Evolutionary conservation across 1,140 invertebrate species (phyloP), one percentile per base, ranked within the genome.

Genomic region (Elysia chlorotica): DNA sequence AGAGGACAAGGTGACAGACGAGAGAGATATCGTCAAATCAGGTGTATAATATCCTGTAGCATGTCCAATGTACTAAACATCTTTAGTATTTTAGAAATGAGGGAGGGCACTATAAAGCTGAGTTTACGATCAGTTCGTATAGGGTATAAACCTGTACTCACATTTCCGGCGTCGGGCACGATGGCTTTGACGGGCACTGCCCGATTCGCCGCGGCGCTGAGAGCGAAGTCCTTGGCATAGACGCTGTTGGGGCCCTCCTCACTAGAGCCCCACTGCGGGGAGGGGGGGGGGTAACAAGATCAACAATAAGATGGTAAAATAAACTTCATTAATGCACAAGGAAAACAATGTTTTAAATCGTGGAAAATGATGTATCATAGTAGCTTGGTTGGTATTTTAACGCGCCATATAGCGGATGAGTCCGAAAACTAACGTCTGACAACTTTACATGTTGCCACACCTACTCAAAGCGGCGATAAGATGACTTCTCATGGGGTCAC

Each of bases 221-320:
- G 65, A 2, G 66, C 68, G 61, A 74, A 83, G 67, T 83, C 81
- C 35, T 83, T 83, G 54, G 74, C 77, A 65, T 83, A 80, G 2
- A 83, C 67, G 17, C 78, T 76, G 23, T 74, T 74, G 19, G 74
- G 70, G 37, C 77, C 78, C 28, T 77, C 67, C 0, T 71, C 54
- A 59, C 80, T 77, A 23, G 70, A 66, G 14, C 81, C 81, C 66
- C 81, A 79, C 81, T 83, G 65, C n/a, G n/a, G n/a, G n/a, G n/a
- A n/a, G n/a, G n/a, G n/a, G n/a, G n/a, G n/a, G n/a, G n/a, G n/a
- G n/a, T n/a, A n/a, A n/a, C n/a, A n/a, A n/a, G n/a, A n/a, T n/a
- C n/a, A n/a, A n/a, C n/a, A n/a, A n/a, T n/a, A n/a, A n/a, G n/a
- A n/a, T n/a, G n/a, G n/a, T n/a, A n/a, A n/a, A n/a, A n/a, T n/a